Percentiles rank a stretch among this genome's conserved stretches.
phyloP scores from a whole-genome alignment of 2,113 vertebrate species.

The Brachypteracias leptosomus region DNA sequence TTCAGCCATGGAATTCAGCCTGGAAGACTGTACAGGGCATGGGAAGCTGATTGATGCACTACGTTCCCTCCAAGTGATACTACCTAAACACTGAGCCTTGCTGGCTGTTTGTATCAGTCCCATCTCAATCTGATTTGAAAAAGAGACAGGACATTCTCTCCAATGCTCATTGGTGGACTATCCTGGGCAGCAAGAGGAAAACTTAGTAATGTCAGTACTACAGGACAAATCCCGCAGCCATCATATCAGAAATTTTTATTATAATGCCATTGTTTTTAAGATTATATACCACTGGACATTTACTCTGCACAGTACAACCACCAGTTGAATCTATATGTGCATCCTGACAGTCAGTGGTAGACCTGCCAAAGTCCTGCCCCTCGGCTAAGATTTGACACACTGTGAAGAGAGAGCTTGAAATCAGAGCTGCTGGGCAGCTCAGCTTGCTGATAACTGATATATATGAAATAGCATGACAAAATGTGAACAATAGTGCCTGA shows the following conservation, averaged over 20 bases:
- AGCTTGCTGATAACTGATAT: neutral
- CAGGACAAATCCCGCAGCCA: neutral
- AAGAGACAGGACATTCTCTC: neutral
- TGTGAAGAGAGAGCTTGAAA: neutral
- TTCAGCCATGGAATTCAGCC: neutral
- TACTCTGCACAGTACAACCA: neutral
- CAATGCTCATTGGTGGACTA: neutral
- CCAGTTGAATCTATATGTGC: neutral
- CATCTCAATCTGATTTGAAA: neutral
- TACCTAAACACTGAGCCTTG: neutral
- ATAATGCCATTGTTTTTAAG: neutral
- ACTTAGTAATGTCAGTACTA: neutral
- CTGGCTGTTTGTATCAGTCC: neutral
- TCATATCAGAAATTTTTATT: neutral
- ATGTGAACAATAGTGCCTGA: slow-evolving; percentile 28
- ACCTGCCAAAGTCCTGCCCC: neutral
- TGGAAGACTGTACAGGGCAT: neutral
- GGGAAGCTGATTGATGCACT: neutral
- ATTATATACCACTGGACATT: neutral
- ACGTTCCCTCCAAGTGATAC: fast-evolving
- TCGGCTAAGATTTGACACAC: neutral
- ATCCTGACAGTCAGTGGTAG: fast-evolving
- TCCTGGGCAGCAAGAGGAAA: neutral
- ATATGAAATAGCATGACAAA: neutral
- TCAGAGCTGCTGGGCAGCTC: neutral